A percentile compares a stretch with the other conserved stretches of the same genome.
These are phyloP conservation scores for Merluccius polli DNA, from an alignment of 2,797 vertebrate species.

Conservation along the genomic window DNA sequence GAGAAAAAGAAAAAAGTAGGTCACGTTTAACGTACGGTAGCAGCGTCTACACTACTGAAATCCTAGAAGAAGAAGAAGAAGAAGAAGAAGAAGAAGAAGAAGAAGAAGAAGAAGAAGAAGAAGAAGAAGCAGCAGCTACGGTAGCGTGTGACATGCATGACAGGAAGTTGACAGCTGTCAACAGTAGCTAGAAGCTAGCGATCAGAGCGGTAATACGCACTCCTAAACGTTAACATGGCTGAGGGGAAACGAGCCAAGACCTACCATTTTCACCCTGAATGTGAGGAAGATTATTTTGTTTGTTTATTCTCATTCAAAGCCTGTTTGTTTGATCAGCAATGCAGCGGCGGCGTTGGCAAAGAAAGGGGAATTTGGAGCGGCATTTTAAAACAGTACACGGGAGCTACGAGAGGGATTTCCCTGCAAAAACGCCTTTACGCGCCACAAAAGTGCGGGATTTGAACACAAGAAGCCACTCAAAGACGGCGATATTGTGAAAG, in stretches of 20 bases:
- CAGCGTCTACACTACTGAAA: no score
- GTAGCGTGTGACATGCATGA: not conserved
- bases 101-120: no score
- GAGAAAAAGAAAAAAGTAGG: no score
- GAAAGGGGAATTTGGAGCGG: not conserved
- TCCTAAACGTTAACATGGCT: not conserved
- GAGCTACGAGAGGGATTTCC: not conserved
- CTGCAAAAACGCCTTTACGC: not conserved
- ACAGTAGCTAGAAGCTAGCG: not conserved
- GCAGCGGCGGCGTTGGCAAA: not conserved
- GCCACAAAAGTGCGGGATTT: not conserved
- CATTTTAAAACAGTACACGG: not conserved
- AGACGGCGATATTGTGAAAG: no score
- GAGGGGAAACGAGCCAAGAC: not conserved
- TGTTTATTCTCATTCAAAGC: conserved; percentile 8
- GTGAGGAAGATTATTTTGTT: conserved; percentile 2
- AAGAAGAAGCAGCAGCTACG: no score
- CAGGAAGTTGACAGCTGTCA: not conserved
- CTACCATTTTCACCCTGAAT: not conserved
- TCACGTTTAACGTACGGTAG: no score
- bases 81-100: no score
- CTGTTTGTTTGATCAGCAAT: conserved; percentile 6
- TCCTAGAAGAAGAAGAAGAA: no score
- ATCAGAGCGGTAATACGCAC: not conserved
- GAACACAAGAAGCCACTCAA: not conserved